Base-by-base conservation (phyloP, 2,888 invertebrate species). In the Mylabris sibirica region DNA sequence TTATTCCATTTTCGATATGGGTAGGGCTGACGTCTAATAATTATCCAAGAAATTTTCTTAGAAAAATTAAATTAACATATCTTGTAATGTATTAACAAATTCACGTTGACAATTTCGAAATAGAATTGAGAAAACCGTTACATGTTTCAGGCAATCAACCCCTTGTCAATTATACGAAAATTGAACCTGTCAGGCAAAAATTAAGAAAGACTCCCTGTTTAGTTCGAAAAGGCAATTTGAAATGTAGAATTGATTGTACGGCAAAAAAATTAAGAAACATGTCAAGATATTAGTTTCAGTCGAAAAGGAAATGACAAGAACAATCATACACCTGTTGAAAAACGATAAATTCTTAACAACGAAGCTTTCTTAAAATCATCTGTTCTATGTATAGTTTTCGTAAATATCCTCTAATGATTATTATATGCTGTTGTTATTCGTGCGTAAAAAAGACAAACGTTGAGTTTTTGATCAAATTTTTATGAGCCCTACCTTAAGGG, bases 1-100 rank as follows among this genome's bases (percentile, higher is more conserved):
- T 77, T 78, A 79, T 80, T 79, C 77, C 77, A 78, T 77, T 80
- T 78, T 80, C 77, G 73, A 80, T 81, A 80, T 78, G 77, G 81
- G 81, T 76, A 75, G 76, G 80, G 80, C 76, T 53, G 61, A 24
- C 20, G 35, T 61, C 57, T 63, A 63, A 68, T 72, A 60, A 67
- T 63, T 65, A 70, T 35, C 69, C 67, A 74, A 76, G 74, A 74
- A 74, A 75, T 71, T 65, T 65, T 66, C 67, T 35, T 60, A 38
- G 24, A 35, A 34, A 20, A 1, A 30, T 53, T 44, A 49, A 65
- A 65, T 20, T n/a, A 41, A 41, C n/a, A 41, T 44, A n/a, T 44
- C 44, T 22, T 61, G 14, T 64, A 20, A 30, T 17, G n/a, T 41
- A 49, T 49, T 30, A 30, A 30, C 30, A 30, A 30, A 30, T 30